Evolutionary conservation across 2,888 invertebrate species (phyloP).

Genomic region (Euplagia quadripunctaria): DNA sequence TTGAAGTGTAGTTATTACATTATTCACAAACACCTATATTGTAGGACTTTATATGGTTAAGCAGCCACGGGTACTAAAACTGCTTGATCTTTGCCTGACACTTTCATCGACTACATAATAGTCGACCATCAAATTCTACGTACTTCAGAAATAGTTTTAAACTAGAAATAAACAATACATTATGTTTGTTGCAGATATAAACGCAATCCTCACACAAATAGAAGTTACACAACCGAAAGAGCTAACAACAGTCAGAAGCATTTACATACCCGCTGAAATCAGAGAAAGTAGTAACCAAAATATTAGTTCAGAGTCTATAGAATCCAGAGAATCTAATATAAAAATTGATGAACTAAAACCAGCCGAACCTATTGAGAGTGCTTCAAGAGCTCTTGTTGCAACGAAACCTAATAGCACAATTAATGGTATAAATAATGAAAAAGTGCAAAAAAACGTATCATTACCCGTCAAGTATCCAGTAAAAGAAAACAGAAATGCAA

Average conservation of each 20-base stretch:
- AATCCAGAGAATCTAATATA: constrained; percentile 45
- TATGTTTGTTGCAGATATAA: constrained; percentile 68
- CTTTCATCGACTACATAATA: no score
- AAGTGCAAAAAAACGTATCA: constrained; percentile 54
- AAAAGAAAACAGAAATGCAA: constrained; percentile 56
- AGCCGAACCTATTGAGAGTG: constrained; percentile 64
- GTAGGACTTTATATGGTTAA: no score
- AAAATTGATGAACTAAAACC: constrained; percentile 58
- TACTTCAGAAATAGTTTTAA: no score
- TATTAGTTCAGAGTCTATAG: constrained; percentile 37
- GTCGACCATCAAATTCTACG: no score
- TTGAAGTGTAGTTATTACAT: no score
- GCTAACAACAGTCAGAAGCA: background rate
- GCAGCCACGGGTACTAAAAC: no score
- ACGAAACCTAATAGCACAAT: constrained; percentile 58
- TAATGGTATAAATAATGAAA: constrained; percentile 62
- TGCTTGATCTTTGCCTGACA: no score
- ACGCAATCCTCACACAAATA: constrained; percentile 62
- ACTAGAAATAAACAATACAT: background rate
- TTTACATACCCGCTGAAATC: constrained; percentile 1
- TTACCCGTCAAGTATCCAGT: constrained; percentile 52
- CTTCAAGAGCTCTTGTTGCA: constrained; percentile 74
- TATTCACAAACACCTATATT: no score
- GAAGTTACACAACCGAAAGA: constrained; percentile 31
- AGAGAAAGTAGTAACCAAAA: constrained; percentile 47